These are phyloP conservation scores for Oreochromis spilurus DNA, from an alignment of 2,113 vertebrate species.

Conservation along the genomic window DNA sequence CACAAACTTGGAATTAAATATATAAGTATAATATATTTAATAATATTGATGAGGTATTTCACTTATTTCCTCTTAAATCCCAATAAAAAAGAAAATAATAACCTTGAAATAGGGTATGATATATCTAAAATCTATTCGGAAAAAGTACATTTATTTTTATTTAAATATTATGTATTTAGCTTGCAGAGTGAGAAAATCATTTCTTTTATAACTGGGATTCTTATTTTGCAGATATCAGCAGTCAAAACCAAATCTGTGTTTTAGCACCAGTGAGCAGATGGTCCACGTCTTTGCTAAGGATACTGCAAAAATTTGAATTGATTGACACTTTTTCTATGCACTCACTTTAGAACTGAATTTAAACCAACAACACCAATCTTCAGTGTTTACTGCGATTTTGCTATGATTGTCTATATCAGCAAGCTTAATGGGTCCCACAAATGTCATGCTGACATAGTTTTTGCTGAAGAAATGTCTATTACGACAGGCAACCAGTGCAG, in stretches of 20 bases:
- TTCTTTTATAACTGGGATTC: conserved; percentile 7
- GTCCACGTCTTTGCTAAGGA: background rate
- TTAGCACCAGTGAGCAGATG: conserved; percentile 15
- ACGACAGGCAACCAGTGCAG: background rate
- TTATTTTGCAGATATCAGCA: background rate
- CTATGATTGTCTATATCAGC: background rate
- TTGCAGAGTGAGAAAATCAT: background rate
- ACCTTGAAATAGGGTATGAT: background rate
- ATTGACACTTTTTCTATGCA: background rate
- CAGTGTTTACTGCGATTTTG: background rate
- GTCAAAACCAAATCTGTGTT: conserved; percentile 5
- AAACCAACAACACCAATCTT: background rate
- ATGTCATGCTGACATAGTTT: background rate
- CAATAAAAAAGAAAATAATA: background rate
- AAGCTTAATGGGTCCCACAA: background rate
- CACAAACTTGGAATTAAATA: background rate
- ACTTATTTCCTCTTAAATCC: background rate
- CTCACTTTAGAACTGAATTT: conserved; percentile 10
- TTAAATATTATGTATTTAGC: conserved; percentile 8
- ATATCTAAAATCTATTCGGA: background rate
- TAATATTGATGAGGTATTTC: background rate
- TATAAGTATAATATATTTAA: background rate
- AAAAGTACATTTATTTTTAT: conserved; percentile 14
- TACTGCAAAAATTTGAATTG: background rate
- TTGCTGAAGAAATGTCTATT: background rate